Percentiles rank a stretch among this genome's conserved stretches.
These are phyloP conservation scores for Drosophila limbata DNA, from an alignment of 2,888 invertebrate genomes.

Conservation along the genomic window DNA sequence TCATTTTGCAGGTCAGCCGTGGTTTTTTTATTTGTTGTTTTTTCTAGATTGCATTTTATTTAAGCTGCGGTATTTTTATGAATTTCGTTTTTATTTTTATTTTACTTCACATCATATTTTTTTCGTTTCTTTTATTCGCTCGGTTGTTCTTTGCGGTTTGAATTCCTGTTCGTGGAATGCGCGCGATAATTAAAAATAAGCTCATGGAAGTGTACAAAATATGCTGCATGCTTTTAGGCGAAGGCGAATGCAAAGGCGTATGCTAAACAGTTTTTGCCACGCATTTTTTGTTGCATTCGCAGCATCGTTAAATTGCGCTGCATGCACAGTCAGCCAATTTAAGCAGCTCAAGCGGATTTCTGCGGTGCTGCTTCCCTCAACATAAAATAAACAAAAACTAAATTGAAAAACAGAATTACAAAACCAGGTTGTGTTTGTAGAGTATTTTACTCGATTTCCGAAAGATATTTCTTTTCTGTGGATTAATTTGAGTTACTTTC, in stretches of 20 bases:
- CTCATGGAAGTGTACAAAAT: constrained; percentile 39
- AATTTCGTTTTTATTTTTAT: constrained; percentile 1
- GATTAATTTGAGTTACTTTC: no score
- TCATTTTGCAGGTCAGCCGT: constrained; percentile 29
- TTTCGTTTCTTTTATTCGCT: neutral
- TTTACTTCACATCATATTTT: constrained; percentile 7
- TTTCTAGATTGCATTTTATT: constrained; percentile 23
- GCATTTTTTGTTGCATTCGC: neutral
- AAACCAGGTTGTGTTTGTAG: no score
- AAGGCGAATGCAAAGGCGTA: constrained; percentile 14
- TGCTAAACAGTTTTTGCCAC: constrained; percentile 24
- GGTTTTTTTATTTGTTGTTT: constrained; percentile 5
- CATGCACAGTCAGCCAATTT: constrained; percentile 36
- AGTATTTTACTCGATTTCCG: no score
- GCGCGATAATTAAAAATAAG: constrained; percentile 59
- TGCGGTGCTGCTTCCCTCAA: neutral
- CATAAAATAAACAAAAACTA: neutral
- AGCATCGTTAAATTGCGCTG: neutral
- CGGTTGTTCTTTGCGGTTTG: constrained; percentile 3
- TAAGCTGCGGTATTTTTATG: constrained; percentile 14
- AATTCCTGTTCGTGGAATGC: constrained; percentile 22
- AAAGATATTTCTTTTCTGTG: no score
- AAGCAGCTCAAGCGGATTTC: constrained; percentile 33
- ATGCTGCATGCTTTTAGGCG: constrained; percentile 29
- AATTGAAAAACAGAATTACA: neutral